Evolutionary conservation across 2,888 invertebrate genomes (phyloP), one percentile per base, ranked within the genome.

Genomic region (Rotaria magnacalcarata): DNA sequence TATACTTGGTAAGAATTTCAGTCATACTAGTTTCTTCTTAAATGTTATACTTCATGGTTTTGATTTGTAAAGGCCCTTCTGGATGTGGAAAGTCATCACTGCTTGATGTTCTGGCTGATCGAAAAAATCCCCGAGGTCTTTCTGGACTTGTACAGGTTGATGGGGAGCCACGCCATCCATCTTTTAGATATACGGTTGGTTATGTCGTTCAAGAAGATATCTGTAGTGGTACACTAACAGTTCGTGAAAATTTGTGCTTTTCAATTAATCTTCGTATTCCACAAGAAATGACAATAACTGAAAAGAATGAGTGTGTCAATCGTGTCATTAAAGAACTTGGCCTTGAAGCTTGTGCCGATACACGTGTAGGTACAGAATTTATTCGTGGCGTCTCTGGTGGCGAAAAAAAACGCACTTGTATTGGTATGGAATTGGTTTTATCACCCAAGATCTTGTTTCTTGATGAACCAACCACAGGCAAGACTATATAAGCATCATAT

Each of bases 371-470:
- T 2, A 91, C 89, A 87, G 90, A 90, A 87, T 90, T 91, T 84
- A 90, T 90, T 47, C 89, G 91, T 10, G 91, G 91, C n/a, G 89
- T 91, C 16, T 91, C 91, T 8, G 91, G 91, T 58, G 91, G 91
- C 67, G 91, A 91, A 88, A 88, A 90, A 80, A 91, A 91, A 88
- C 88, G 91, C 52, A 90, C 90, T 41, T 90, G 90, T 88, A 91
- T 91, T 87, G 91, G 91, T n/a, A 91, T 91, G 91, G 91, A 91
- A 88, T 88, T 91, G 88, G 90, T 91, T 87, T 90, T 90, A 86
- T 89, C 89, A 56, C 91, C 91, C 56, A 89, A 89, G 43, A 89
- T 91, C 21, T 89, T 91, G n/a, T 91, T 91, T 87, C 80, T 80
- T 14, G 80, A 80, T 80, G 80, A 80, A n/a, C 80, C 80, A 14